Evolutionary conservation across 2,797 vertebrate species (phyloP).

Genomic region (Columba guinea): DNA sequence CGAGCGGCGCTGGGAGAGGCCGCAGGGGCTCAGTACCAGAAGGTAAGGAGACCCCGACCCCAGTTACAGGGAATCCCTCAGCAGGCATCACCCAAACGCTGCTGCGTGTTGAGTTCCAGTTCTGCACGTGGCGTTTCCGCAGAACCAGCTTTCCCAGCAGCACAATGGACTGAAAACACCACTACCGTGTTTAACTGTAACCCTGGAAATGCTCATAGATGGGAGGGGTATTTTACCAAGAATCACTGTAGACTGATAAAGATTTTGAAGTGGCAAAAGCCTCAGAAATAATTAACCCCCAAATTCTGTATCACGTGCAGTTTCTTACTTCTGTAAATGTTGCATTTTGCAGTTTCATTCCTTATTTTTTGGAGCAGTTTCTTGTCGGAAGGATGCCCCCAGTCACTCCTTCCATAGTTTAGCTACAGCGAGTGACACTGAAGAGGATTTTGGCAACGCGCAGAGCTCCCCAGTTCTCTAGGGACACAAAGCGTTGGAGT

Average conservation of each 20-base stretch:
- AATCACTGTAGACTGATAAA: neutral
- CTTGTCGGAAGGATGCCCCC: slow-evolving; percentile 26
- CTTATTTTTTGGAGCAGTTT: slow-evolving; percentile 88
- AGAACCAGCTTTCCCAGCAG: neutral
- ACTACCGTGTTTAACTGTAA: accelerated
- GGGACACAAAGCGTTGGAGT: accelerated
- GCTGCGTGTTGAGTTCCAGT: accelerated
- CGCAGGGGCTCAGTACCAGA: neutral
- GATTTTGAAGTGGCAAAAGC: neutral
- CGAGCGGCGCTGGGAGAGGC: accelerated
- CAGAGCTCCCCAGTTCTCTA: slow-evolving; percentile 22
- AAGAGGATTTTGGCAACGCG: slow-evolving; percentile 61
- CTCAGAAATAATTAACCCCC: neutral
- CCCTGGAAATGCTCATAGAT: accelerated
- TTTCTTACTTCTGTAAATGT: neutral
- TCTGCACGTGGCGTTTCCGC: accelerated
- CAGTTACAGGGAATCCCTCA: no score
- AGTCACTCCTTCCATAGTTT: slow-evolving; percentile 66
- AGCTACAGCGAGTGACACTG: slow-evolving; percentile 82
- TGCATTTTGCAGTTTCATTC: slow-evolving; percentile 79
- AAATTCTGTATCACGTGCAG: neutral
- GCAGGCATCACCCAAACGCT: no score
- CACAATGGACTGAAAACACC: neutral
- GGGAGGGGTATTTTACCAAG: neutral
- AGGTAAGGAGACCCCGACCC: slow-evolving; percentile 44